These are phyloP conservation scores for Mugil cephalus DNA, from an alignment of 2,113 vertebrate genomes.

Conservation along the genomic window DNA sequence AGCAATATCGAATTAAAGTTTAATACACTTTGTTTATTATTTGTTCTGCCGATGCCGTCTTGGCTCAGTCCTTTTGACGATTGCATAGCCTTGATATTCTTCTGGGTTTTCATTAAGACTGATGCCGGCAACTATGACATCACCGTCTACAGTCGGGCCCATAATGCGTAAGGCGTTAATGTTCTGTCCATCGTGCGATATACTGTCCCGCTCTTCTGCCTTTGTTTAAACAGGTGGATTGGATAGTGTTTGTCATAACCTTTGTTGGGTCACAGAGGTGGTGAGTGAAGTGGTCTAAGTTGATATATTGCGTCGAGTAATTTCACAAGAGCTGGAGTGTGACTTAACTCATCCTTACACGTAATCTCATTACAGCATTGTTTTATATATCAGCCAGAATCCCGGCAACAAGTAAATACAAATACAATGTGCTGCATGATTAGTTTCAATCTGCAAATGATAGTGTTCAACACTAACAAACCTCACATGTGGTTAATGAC, in stretches of 20 bases:
- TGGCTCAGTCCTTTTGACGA: conserved; percentile 36
- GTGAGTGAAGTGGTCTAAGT: conserved; percentile 21
- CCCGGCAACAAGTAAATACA: conserved; percentile 4
- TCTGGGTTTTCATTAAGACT: conserved; percentile 47
- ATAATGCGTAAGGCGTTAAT: conserved; percentile 48
- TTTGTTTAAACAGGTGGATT: conserved; percentile 78
- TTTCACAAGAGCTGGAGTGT: conserved; percentile 6
- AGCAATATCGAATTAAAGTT: conserved; percentile 58
- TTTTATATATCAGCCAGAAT: conserved; percentile 5
- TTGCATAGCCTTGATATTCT: conserved; percentile 15
- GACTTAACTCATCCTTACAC: background rate
- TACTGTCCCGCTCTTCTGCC: conserved; percentile 52
- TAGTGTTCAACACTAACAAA: background rate
- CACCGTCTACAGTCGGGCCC: conserved; percentile 54
- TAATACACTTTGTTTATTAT: conserved; percentile 57
- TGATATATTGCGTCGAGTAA: conserved; percentile 30
- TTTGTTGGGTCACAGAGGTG: conserved; percentile 27
- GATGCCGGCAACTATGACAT: conserved; percentile 65
- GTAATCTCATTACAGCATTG: conserved; percentile 8
- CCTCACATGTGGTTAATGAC: conserved; percentile 23
- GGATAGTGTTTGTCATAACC: conserved; percentile 26
- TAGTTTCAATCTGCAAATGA: background rate
- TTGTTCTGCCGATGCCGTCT: conserved; percentile 54
- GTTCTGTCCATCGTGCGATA: conserved; percentile 63
- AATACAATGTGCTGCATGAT: conserved; percentile 4